These are phyloP conservation scores for Erebia epiphron DNA, from an alignment of 2,888 invertebrate genomes.

Conservation along the genomic window DNA sequence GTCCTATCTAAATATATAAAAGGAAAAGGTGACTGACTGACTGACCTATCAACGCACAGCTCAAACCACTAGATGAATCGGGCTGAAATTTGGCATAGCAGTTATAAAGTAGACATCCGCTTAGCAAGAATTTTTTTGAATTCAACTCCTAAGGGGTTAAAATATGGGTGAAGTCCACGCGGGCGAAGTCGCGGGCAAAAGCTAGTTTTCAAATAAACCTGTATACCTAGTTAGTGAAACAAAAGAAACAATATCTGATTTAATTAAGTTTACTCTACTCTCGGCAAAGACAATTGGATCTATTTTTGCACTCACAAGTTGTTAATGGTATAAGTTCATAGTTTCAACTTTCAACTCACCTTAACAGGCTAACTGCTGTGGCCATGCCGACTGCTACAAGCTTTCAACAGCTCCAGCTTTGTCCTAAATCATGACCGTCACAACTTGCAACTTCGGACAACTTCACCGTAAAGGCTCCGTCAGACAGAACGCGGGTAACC, in stretches of 20 bases:
- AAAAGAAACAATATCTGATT: not conserved
- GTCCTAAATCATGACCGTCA: conserved; percentile 38
- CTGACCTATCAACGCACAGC: too few species aligned
- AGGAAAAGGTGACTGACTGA: too few species aligned
- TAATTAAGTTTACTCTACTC: not conserved
- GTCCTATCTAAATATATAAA: too few species aligned
- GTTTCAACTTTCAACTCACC: conserved; percentile 28
- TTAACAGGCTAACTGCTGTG: conserved; percentile 36
- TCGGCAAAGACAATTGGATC: conserved; percentile 9
- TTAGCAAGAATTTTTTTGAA: too few species aligned
- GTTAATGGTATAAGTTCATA: conserved; percentile 16
- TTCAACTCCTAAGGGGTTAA: too few species aligned
- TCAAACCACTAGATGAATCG: too few species aligned
- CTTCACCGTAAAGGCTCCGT: conserved; percentile 13
- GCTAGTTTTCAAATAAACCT: too few species aligned
- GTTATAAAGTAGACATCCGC: too few species aligned
- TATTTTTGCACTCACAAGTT: conserved; percentile 22
- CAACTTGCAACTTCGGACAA: conserved; percentile 32
- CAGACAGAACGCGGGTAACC: too few species aligned
- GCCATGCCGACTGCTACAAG: conserved; percentile 37
- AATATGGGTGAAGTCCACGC: too few species aligned
- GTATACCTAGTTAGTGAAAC: not conserved
- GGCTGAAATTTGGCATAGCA: too few species aligned
- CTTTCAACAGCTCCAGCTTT: conserved; percentile 37
- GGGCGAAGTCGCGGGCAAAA: too few species aligned